Evolutionary conservation across 2,797 vertebrate genomes (phyloP).

Genomic region (Masticophis lateralis): DNA sequence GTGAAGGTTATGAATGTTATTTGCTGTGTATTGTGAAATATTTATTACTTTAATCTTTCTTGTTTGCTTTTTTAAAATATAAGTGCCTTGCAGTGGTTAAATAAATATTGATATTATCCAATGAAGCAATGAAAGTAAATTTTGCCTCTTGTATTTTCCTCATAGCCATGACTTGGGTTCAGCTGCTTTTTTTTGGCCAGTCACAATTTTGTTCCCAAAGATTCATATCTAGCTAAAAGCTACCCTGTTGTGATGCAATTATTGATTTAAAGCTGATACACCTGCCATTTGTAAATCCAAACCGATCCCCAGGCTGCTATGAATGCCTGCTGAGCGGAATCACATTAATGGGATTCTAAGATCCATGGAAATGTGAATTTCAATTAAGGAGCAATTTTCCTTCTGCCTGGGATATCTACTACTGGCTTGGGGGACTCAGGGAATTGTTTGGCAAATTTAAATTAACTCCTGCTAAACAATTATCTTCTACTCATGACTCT

Average conservation of each 20-base stretch:
- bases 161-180: not conserved
- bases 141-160: not conserved
- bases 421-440: not conserved
- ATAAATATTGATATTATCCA: not conserved
- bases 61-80: not conserved
- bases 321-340: not conserved
- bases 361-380: not conserved
- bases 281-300: not conserved
- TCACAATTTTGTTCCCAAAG: not conserved
- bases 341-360: not conserved
- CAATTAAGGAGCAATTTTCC: not conserved
- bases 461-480: slow-evolving; percentile 6
- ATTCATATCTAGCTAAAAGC: not conserved
- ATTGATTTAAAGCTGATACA: not conserved
- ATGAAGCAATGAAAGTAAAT: not conserved
- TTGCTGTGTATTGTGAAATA: not conserved
- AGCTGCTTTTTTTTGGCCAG: not conserved
- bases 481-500: not conserved
- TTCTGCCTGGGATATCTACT: not conserved
- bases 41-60: not conserved
- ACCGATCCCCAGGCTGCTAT: not conserved
- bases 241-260: not conserved
- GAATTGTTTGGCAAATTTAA: not conserved
- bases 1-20: not conserved
- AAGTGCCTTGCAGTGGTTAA: not conserved